Percentiles rank a stretch among this genome's conserved stretches.
Evolutionary conservation across 2,113 vertebrate species (phyloP).

Genomic region (Platichthys flesus): DNA sequence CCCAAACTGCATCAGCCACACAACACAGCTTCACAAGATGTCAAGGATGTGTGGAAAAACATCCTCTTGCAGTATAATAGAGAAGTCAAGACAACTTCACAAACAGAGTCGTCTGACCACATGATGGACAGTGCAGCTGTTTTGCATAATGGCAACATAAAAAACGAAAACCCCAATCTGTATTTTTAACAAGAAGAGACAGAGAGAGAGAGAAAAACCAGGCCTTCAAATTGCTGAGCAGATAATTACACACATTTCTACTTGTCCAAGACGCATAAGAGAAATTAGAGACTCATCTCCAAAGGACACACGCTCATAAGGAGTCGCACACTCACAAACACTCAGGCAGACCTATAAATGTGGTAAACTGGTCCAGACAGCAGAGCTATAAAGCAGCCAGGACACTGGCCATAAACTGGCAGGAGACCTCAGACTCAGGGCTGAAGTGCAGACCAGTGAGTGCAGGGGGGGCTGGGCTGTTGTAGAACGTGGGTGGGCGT

Average conservation of each 20-base stretch:
- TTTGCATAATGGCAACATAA: constrained; percentile 45
- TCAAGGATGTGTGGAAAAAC: constrained; percentile 34
- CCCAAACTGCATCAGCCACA: background rate
- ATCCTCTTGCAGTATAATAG: constrained; percentile 1
- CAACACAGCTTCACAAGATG: constrained; percentile 28
- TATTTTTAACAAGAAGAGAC: constrained; percentile 35
- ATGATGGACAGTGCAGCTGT: constrained; percentile 34
- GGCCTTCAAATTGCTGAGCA: constrained; percentile 1
- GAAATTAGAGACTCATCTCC: background rate
- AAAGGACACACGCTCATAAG: background rate
- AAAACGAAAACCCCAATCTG: constrained; percentile 28
- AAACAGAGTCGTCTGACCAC: constrained; percentile 22
- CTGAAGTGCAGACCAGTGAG: background rate
- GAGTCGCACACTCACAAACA: constrained; percentile 11
- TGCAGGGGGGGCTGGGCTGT: background rate
- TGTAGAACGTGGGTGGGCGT: constrained; percentile 59
- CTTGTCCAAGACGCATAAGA: background rate
- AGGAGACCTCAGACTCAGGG: constrained; percentile 28
- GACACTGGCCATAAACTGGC: constrained; percentile 61
- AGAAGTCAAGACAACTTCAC: constrained; percentile 22
- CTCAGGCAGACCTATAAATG: constrained; percentile 38
- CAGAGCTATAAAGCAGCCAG: constrained; percentile 53
- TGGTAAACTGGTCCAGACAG: constrained; percentile 65
- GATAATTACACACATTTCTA: constrained; percentile 29
- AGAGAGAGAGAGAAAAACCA: background rate